Evolutionary conservation across 92 coral and sea anemone species (phyloP), one percentile per base, ranked within the genome.

Genomic region (Micromussa lordhowensis): DNA sequence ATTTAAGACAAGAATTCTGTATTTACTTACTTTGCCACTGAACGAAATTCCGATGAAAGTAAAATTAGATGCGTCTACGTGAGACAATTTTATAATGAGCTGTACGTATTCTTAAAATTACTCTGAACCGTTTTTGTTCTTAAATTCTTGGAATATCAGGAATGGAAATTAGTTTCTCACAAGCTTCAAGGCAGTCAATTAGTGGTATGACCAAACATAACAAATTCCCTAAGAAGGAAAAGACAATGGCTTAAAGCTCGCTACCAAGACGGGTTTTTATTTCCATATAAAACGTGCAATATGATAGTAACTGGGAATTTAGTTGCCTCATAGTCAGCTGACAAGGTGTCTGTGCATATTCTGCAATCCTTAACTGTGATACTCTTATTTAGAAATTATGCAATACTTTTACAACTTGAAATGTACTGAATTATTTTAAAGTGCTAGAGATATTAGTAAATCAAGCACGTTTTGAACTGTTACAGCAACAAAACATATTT

Each of bases 121-220:
- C 29, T 61, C 34, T 26, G 69, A 64, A 64, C 69, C 26, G n/a
- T n/a, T 78, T 78, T 30, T 78, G 82, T 78, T 44, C 58, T 44
- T 51, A 75, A 38, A 75, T 40, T 75, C 80, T 44, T n/a, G 30
- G 5, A 44, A 24, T 44, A 75, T 13, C 11, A 75, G 4, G n/a
- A 40, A 75, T 22, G 69, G 29, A 63, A 63, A 22, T 2, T 0
- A 17, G 64, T 58, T 58, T 58, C 26, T 19, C 26, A 44, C 68
- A 4, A 61, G 12, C 28, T 6, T 9, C n/a, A 19, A 8, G 26
- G 9, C 21, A 18, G 64, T 58, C 2, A 18, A 18, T 58, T 58
- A 17, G 64, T 58, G n/a, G 18, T 58, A 24, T 24, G 18, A 58
- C 4, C 64, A 18, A 58, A 53, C 64, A 5, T 61, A 22, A 2